phyloP scores from a whole-genome alignment of 2,888 invertebrate species.

The Epinotia demarniana region DNA sequence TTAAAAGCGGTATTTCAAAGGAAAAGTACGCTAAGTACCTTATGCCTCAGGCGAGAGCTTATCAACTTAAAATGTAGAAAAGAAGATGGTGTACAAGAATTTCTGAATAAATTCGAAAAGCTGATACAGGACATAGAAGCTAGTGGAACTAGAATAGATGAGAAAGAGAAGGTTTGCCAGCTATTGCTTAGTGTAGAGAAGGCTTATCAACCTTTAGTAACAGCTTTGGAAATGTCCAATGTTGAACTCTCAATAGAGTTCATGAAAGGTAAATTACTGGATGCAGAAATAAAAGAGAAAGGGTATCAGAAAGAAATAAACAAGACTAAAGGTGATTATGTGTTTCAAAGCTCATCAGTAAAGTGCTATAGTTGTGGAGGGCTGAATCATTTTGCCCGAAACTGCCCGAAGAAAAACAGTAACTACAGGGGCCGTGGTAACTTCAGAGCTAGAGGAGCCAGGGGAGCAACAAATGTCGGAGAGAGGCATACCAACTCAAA shows the following conservation, averaged over 20 bases:
- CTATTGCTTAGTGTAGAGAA: neutral
- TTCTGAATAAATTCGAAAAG: too few relatives aligned
- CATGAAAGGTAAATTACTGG: neutral
- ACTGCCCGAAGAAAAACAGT: neutral
- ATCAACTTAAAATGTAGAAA: too few relatives aligned
- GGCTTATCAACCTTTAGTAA: neutral
- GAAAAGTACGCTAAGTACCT: too few relatives aligned
- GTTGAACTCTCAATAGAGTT: neutral
- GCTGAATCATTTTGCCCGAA: neutral
- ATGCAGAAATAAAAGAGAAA: neutral
- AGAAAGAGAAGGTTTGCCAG: neutral
- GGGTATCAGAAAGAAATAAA: neutral
- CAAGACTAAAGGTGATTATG: neutral
- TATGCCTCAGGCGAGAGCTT: too few relatives aligned
- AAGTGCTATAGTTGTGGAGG: neutral
- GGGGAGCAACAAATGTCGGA: too few relatives aligned
- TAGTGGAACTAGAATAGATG: neutral
- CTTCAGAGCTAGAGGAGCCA: too few relatives aligned
- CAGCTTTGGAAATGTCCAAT: neutral
- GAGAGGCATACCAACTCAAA: neutral
- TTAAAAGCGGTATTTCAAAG: too few relatives aligned
- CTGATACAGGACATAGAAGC: too few relatives aligned
- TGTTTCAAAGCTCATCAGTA: neutral
- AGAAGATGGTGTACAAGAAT: too few relatives aligned
- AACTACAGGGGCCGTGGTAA: too few relatives aligned